Evolutionary conservation across 2,113 vertebrate species (phyloP).

Genomic region (Psilopsiagon aymara): DNA sequence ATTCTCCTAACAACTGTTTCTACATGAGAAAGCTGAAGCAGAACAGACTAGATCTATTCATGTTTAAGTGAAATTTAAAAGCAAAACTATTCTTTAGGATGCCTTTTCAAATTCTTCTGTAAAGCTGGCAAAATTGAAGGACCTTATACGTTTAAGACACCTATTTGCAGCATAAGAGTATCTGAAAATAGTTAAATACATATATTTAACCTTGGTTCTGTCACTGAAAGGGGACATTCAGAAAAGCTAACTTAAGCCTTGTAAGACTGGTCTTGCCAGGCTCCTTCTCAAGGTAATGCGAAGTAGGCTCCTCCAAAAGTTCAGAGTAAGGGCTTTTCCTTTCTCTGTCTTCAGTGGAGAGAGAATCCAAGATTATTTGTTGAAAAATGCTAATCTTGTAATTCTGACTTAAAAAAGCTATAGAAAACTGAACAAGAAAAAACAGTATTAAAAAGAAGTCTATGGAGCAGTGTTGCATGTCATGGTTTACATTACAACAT

Average conservation of each 20-base stretch:
- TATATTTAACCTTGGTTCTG: not conserved
- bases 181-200: not conserved
- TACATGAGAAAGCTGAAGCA: not conserved
- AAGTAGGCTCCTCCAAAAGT: not conserved
- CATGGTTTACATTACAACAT: not conserved
- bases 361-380: not conserved
- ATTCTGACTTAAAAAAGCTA: not conserved
- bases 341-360: not conserved
- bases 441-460: not conserved
- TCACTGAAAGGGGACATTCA: not conserved
- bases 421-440: not conserved
- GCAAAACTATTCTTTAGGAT: not conserved
- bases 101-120: not conserved
- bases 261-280: not conserved
- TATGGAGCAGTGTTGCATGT: rapidly evolving
- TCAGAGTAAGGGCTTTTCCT: not conserved
- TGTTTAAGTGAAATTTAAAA: not conserved
- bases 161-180: not conserved
- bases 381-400: not conserved
- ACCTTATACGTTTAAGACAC: not conserved
- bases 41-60: not conserved
- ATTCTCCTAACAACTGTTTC: not conserved
- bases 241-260: not conserved
- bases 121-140: not conserved
- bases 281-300: not conserved